These are phyloP conservation scores for Pangasianodon gigas DNA, from an alignment of 2,113 vertebrate genomes.

Conservation along the genomic window DNA sequence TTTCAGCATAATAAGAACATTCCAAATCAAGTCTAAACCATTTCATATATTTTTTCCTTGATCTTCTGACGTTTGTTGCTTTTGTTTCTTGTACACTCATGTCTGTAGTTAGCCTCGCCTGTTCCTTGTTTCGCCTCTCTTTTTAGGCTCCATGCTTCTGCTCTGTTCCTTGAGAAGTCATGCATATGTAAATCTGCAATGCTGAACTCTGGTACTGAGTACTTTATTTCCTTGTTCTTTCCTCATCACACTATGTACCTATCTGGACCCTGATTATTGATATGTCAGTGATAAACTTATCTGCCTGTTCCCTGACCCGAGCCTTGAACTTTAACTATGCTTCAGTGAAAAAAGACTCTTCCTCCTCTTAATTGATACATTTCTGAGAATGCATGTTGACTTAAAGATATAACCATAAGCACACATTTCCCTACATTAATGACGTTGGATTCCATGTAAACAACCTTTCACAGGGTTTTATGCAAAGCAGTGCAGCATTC, in stretches of 20 bases:
- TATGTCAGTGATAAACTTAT: not conserved
- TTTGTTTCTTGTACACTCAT: not conserved
- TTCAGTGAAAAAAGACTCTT: not conserved
- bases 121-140: not conserved
- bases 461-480: not conserved
- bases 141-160: not conserved
- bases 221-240: slow-evolving; percentile 25
- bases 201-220: not conserved
- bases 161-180: slow-evolving; percentile 10
- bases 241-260: not conserved
- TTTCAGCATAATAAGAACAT: not conserved
- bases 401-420: not conserved
- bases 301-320: not conserved
- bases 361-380: not conserved
- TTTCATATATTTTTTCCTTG: not conserved
- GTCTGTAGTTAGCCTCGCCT: not conserved
- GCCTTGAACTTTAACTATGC: not conserved
- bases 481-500: slow-evolving; percentile 23
- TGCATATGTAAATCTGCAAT: slow-evolving; percentile 17
- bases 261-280: slow-evolving; percentile 5
- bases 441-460: not conserved
- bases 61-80: not conserved
- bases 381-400: slow-evolving; percentile 7
- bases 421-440: not conserved
- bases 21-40: not conserved